These are phyloP conservation scores for Gila robusta DNA, from an alignment of 2,797 vertebrate genomes.

Conservation along the genomic window DNA sequence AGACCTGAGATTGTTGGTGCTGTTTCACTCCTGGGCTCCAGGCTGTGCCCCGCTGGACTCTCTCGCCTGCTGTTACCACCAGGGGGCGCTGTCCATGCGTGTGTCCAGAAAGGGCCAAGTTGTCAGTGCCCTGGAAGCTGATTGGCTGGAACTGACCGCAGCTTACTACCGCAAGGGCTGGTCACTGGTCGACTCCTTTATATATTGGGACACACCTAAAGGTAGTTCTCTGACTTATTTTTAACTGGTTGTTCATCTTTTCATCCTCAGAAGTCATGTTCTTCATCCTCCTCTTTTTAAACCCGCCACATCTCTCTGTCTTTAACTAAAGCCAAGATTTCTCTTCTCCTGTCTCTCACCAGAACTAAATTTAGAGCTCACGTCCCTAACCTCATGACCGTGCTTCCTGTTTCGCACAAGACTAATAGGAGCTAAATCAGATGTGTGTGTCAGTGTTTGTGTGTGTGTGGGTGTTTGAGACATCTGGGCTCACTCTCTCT, in stretches of 20 bases:
- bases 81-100: constrained; percentile 91
- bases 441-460: constrained; percentile 35
- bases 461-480: constrained; percentile 8
- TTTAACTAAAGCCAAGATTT: constrained; percentile 40
- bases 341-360: constrained; percentile 51
- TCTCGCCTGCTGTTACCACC: constrained; percentile 89
- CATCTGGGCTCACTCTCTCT: constrained; percentile 46
- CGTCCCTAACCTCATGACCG: constrained; percentile 70
- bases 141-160: constrained; percentile 95
- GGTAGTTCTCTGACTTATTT: constrained; percentile 71
- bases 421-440: constrained; percentile 63
- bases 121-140: constrained; percentile 91
- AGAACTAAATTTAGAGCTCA: constrained; percentile 74
- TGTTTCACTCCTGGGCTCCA: constrained; percentile 82
- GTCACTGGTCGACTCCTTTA: constrained; percentile 92
- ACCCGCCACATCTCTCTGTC: constrained; percentile 52
- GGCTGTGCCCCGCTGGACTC: constrained; percentile 81
- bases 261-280: not conserved
- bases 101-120: constrained; percentile 91
- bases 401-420: constrained; percentile 74
- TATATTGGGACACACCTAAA: constrained; percentile 93
- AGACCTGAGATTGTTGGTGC: constrained; percentile 81
- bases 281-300: constrained; percentile 57
- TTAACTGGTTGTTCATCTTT: not conserved
- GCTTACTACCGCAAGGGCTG: constrained; percentile 94